phyloP scores from a whole-genome alignment of 2,113 vertebrate genomes.

The Entomyzon cyanotis region DNA sequence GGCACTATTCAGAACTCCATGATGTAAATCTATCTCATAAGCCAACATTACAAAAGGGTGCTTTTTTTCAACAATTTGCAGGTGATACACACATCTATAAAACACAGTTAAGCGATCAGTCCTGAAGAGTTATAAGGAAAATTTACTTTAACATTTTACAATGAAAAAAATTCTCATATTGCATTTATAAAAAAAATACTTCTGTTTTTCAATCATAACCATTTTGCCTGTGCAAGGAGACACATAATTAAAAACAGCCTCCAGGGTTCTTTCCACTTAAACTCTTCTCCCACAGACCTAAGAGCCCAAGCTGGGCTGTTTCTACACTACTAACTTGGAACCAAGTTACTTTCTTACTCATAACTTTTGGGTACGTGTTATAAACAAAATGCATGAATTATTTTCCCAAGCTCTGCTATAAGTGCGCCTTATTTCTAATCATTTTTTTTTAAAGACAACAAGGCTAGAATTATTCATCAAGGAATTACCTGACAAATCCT shows the following conservation, averaged over 20 bases:
- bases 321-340: neutral
- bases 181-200: neutral
- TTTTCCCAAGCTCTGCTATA: neutral
- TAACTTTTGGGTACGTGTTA: neutral
- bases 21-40: neutral
- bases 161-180: neutral
- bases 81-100: neutral
- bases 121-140: neutral
- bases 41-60: neutral
- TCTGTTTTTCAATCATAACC: neutral
- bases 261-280: neutral
- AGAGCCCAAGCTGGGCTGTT: neutral
- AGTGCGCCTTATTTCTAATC: neutral
- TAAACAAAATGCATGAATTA: neutral
- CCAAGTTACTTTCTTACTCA: neutral
- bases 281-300: neutral
- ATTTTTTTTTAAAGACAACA: neutral
- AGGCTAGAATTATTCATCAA: neutral
- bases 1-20: neutral
- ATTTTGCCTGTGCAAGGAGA: neutral
- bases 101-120: neutral
- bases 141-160: neutral
- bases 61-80: neutral
- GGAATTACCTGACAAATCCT: conserved; percentile 31
- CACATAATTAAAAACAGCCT: neutral